Evolutionary conservation across 1,140 invertebrate genomes (phyloP).

Genomic region (Psilanteris sp.): DNA sequence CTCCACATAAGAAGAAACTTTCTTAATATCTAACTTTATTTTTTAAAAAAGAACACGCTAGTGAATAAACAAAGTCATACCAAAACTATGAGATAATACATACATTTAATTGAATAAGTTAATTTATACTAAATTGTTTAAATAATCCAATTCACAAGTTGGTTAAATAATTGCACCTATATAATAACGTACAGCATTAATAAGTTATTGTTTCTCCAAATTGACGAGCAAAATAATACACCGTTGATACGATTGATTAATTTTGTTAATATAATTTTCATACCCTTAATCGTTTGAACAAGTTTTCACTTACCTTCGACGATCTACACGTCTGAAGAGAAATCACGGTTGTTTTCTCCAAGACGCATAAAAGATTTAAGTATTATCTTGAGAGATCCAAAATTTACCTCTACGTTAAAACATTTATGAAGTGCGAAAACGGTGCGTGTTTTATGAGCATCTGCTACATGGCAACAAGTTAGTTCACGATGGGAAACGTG

Average conservation of each 20-base stretch:
- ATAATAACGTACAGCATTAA: too few relatives aligned
- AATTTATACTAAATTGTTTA: too few relatives aligned
- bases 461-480: slow-evolving; percentile 54
- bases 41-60: slow-evolving; percentile 32
- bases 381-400: slow-evolving; percentile 35
- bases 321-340: slow-evolving; percentile 18
- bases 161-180: too few relatives aligned
- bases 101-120: too few relatives aligned
- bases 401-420: slow-evolving; percentile 39
- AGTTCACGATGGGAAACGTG: slow-evolving; percentile 27
- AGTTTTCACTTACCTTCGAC: slow-evolving; percentile 24
- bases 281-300: not conserved
- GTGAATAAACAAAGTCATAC: too few relatives aligned
- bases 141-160: too few relatives aligned
- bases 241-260: too few relatives aligned
- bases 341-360: slow-evolving; percentile 48
- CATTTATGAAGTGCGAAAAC: slow-evolving; percentile 61
- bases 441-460: slow-evolving; percentile 60
- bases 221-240: too few relatives aligned
- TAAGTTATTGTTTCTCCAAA: too few relatives aligned
- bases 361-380: slow-evolving; percentile 49
- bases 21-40: slow-evolving; percentile 37
- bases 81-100: too few relatives aligned
- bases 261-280: too few relatives aligned
- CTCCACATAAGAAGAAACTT: slow-evolving; percentile 41